phyloP scores from a whole-genome alignment of 2,888 invertebrate species.

The Neoitamus cyanurus region DNA sequence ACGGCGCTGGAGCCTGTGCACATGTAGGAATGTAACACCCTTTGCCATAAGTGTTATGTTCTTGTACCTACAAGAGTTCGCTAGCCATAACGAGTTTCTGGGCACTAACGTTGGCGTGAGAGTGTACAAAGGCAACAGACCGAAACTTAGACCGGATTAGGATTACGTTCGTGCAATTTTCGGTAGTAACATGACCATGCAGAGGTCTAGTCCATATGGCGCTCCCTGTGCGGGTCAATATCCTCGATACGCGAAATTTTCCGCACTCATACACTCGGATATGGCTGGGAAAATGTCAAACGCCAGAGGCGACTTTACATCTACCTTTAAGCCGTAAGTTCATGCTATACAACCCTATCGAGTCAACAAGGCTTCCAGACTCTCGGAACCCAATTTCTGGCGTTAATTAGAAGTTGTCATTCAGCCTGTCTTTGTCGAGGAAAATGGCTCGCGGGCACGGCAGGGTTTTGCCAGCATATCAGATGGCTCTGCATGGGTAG shows the following conservation, averaged over 20 bases:
- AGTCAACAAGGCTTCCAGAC: background rate
- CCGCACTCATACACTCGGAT: background rate
- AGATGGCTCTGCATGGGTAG: background rate
- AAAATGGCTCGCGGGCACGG: background rate
- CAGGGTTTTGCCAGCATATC: background rate
- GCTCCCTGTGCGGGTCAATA: background rate
- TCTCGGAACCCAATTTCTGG: constrained; percentile 12
- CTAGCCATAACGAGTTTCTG: background rate
- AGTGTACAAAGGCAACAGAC: background rate
- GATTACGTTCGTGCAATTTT: constrained; percentile 23
- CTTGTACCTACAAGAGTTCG: background rate
- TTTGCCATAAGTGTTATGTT: background rate
- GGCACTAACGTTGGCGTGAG: background rate
- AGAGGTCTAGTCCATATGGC: background rate
- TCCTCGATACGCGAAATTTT: background rate
- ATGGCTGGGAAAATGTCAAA: background rate
- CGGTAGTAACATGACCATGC: background rate
- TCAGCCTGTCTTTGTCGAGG: background rate
- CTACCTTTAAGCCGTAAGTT: background rate
- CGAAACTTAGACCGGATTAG: constrained; percentile 15
- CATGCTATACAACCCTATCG: background rate
- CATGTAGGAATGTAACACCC: background rate
- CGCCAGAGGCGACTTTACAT: background rate
- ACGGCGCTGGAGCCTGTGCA: background rate
- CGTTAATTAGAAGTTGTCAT: constrained; percentile 32